Evolutionary conservation across 2,888 invertebrate species (phyloP), one percentile per base, ranked within the genome.

Genomic region (Andrena bucephala): DNA sequence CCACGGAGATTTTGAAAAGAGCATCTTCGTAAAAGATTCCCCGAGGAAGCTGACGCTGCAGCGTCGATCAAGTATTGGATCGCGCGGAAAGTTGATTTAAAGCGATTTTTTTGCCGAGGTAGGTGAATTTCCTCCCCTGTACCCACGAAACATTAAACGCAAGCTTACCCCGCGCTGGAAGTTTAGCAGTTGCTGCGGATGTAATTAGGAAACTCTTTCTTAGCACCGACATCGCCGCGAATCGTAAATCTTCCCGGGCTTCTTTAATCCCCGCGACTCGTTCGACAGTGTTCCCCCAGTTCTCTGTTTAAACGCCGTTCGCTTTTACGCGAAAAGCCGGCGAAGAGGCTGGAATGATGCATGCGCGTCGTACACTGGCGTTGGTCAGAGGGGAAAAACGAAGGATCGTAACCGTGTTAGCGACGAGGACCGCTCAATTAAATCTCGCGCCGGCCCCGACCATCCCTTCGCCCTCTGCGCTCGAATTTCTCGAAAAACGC

Each of bases 201-300:
- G 77, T 82, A 87, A 86, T 86, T 86, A 87, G 69, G 74, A 84
- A 84, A 77, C 57, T 79, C 78, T 81, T 84, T 82, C 57, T 69
- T 57, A 65, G 2, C 36, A 24, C 36, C 77, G 59, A 48, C 66
- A 72, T 24, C 50, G 36, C 75, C 72, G 85, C 77, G 85, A 89
- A 89, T 89, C 86, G 83, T 85, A 89, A 88, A 90, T 90, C 82
- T 79, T 77, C 57, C 36, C 70, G 8, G 83, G 87, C 77, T 89
- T 90, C 85, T 88, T 89, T 88, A 89, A 90, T 89, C 78, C 81
- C 33, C 1, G 62, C 36, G 20, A 29, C 60, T 63, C 42, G 16
- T 16, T 20, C 16, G 42, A 63, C 42, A 66, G n/a, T 42, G n/a
- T 36, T 54, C 20, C 24, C 60, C 60, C 60, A 67, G 69, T 74